Base-by-base conservation (phyloP, 2,888 invertebrate species). In the Stenolophus ochropezus region DNA sequence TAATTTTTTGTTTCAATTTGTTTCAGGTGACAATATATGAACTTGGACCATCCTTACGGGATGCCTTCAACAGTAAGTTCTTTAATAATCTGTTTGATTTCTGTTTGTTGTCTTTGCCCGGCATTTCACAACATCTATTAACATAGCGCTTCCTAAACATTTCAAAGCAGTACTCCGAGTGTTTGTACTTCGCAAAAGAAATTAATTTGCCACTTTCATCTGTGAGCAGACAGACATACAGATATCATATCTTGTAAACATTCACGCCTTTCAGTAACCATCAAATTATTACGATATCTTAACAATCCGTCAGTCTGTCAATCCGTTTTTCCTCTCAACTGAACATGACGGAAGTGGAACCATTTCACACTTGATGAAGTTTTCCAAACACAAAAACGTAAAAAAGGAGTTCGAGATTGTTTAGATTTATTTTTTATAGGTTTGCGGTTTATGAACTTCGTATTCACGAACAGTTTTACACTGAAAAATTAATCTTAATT, bases 271-370 rank as follows among this genome's bases (percentile, higher is more conserved):
- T 33, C 65, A 69, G 33, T 18, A 69, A 8, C 16, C 65, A 33
- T 69, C 65, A 69, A 69, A 69, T 69, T 69, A 69, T 69, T 69
- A 69, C 33, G 65, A 69, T 69, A 69, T 69, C 33, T 27, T 69
- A 69, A 69, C 65, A 61, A 61, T 61, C 61, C 61, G 61, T 61
- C 61, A 61, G 14, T 23, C 61, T 61, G 61, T 61, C 61, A 61
- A 61, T 61, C 61, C 23, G 21, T 61, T 61, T 61, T 25, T 61
- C 23, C 20, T 23, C 14, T 61, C 61, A 61, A 42, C 33, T 42
- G 33, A 42, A 42, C 61, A 14, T 61, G 61, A 23, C 61, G 61
- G 61, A 61, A 61, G 61, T 61, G n/a, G 11, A 25, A 11, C 21
- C 14, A 61, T 25, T 61, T 61, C 61, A 61, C 61, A 61, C 61